Evolutionary conservation across 2,888 invertebrate species (phyloP), one percentile per base, ranked within the genome.

Genomic region (Troides helena): DNA sequence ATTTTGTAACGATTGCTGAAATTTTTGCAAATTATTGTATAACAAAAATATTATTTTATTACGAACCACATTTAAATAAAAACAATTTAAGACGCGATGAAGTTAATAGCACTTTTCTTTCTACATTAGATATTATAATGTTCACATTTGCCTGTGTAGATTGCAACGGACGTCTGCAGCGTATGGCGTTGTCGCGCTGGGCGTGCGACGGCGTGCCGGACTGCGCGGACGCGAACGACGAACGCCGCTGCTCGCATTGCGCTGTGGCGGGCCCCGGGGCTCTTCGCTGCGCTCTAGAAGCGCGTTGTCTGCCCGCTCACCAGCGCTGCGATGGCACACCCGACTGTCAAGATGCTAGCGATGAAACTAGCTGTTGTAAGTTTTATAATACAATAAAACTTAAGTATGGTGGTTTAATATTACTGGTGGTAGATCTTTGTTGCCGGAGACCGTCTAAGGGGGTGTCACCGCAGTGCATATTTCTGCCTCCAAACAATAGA

Each of bases 181-280:
- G 94, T 43, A 94, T 95, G 75, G 97, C 97, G 0, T 88, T 96
- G 72, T 96, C 96, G 0, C 94, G 96, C 1, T 93, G 97, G 63
- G 93, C 97, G 53, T 98, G 98, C 81, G 98, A 98, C 84, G 98
- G 98, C 21, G 93, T 96, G 50, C 95, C 97, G 18, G 98, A 98
- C 86, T 98, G 98, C 85, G 95, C 96, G 18, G 97, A 97, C 87
- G 93, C 97, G 43, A 94, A 95, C 0, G 98, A 98, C 85, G 98
- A 98, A 87, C 95, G 94, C 71, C 93, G 94, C 64, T 98, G 98
- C 82, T 93, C 96, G 53, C 97, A 97, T 81, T 98, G 98, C 82
- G 93, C 95, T 1, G 92, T 94, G 56, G 94, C 94, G n/a, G 95
- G 95, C 59, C 73, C 74, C 10, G 73, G 92, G 93, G 85, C 83